phyloP scores from a whole-genome alignment of 2,113 vertebrate genomes.

The Tragelaphus scriptus region DNA sequence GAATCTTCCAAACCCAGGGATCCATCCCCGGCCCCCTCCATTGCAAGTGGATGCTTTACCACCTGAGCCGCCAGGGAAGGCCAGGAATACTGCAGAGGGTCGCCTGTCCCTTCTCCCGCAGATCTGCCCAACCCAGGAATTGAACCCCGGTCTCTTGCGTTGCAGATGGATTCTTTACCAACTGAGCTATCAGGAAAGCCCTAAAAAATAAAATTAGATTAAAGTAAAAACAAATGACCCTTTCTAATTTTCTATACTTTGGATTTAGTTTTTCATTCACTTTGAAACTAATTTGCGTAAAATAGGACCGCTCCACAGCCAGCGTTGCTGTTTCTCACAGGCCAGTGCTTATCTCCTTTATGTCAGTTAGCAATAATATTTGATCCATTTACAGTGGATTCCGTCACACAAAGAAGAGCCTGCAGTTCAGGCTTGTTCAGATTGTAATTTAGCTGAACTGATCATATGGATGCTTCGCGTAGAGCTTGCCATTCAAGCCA shows the following conservation, averaged over 20 bases:
- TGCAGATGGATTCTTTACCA: background rate
- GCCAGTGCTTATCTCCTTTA: background rate
- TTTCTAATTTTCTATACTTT: background rate
- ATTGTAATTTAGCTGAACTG: background rate
- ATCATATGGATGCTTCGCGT: background rate
- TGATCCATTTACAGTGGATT: background rate
- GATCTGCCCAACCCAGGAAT: background rate
- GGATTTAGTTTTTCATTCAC: background rate
- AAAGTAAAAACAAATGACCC: background rate
- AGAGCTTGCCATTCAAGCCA: background rate
- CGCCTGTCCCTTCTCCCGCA: rapidly evolving
- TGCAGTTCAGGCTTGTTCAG: background rate
- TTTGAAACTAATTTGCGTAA: background rate
- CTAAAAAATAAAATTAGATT: background rate
- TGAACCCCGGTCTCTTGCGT: background rate
- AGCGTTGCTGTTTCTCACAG: background rate
- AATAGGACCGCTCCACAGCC: background rate
- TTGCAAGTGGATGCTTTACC: background rate
- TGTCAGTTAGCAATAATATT: background rate
- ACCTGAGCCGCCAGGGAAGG: background rate
- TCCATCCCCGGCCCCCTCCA: background rate
- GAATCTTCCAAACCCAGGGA: background rate
- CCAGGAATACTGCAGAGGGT: background rate
- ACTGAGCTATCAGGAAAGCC: background rate
- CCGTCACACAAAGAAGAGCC: background rate